A percentile compares a stretch with the other conserved stretches of the same genome.
Evolutionary conservation across 2,888 invertebrate species (phyloP).

Genomic region (Drosophila falleni): DNA sequence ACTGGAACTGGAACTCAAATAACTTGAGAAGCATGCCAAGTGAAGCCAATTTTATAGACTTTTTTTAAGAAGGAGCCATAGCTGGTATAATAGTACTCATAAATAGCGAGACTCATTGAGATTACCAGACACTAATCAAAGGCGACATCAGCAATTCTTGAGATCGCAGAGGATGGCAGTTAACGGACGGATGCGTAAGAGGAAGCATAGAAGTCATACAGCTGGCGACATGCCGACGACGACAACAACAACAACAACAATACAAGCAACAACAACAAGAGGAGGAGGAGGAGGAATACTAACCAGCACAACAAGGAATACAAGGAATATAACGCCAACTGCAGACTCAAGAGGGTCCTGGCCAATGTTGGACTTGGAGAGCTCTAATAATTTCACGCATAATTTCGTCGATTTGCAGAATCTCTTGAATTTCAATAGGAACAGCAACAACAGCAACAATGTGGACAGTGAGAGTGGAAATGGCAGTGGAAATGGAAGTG

Average conservation of each 20-base stretch:
- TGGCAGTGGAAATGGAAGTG: constrained; percentile 5
- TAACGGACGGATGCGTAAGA: constrained; percentile 66
- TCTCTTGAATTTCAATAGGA: constrained; percentile 65
- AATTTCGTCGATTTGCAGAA: constrained; percentile 78
- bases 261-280: constrained; percentile 9
- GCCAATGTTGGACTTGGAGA: constrained; percentile 35
- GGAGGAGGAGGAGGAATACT: constrained; percentile 4
- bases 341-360: constrained; percentile 26
- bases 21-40: constrained; percentile 54
- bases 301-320: constrained; percentile 3
- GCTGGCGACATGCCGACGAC: constrained; percentile 65
- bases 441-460: constrained; percentile 12
- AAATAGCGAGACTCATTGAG: constrained; percentile 9
- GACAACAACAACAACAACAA: constrained; percentile 11
- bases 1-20: constrained; percentile 5
- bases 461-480: constrained; percentile 7
- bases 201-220: constrained; percentile 66
- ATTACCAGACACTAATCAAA: constrained; percentile 40
- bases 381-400: constrained; percentile 78
- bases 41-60: constrained; percentile 73
- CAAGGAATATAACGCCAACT: constrained; percentile 17
- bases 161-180: constrained; percentile 54
- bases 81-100: constrained; percentile 10
- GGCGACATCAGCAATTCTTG: constrained; percentile 52
- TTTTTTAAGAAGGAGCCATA: constrained; percentile 61